Base-by-base conservation (phyloP, 2,888 invertebrate species). In the Campoplex capitator region DNA sequence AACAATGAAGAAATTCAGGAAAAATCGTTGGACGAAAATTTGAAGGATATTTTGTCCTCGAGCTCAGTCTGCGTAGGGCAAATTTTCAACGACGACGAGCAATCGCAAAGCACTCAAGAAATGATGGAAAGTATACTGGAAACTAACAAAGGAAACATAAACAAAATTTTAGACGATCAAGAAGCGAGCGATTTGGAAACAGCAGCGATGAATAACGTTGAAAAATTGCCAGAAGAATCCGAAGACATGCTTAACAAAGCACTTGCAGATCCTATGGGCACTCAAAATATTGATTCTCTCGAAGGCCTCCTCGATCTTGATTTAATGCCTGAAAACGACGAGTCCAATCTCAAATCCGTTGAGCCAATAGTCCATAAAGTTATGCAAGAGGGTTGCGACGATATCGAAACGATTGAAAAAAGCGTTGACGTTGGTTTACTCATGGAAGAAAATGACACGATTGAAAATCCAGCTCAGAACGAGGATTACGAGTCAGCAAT, bases 271-370 rank as follows among this genome's bases (percentile, higher is more conserved):
- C 68, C 91, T 0, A 90, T 89, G 23, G 68, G 87, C 11, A 70
- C 84, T 18, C 90, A 90, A 73, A 90, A 89, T 67, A 89, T 89
- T 51, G 91, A 91, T 75, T 89, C 91, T 13, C 74, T 92, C 68
- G 91, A 92, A 75, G 90, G 88, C 56, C 81, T 91, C 48, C 80
- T 91, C 16, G 90, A 80, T 45, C 85, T 91, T n/a, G 90, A 92
- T 80, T 76, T 92, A 45, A 90, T 91, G 28, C 88, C 90, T 0
- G 88, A 88, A 16, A 80, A 75, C 51, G 86, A 87, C 23, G 88
- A 88, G n/a, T 11, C 85, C 1, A 51, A 54, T 7, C 58, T 86
- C n/a, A 86, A 87, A 67, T 77, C 79, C 4, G 86, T 85, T 9
- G 86, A 83, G 42, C 82, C 88, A 11, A 86, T 85, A 7, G 75